phyloP scores from a whole-genome alignment of 2,113 vertebrate species.

The Axis porcinus region DNA sequence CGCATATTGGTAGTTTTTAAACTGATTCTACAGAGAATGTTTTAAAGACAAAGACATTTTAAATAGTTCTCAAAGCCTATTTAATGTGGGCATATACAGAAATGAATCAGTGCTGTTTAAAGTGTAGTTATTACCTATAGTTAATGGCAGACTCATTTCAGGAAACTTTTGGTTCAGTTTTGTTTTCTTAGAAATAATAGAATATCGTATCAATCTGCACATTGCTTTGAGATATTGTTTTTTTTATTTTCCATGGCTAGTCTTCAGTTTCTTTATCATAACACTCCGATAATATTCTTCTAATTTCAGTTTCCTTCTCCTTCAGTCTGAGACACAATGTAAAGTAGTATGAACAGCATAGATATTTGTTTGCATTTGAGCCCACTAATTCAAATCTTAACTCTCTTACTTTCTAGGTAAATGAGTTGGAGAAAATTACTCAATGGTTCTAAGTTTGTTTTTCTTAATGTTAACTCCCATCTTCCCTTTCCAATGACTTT shows the following conservation, averaged over 20 bases:
- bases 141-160: slow-evolving; percentile 22
- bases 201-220: not conserved
- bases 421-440: not conserved
- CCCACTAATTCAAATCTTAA: not conserved
- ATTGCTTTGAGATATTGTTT: not conserved
- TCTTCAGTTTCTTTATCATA: not conserved
- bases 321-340: not conserved
- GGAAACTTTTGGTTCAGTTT: not conserved
- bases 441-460: not conserved
- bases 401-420: not conserved
- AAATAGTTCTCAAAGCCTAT: not conserved
- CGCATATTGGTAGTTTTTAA: not conserved
- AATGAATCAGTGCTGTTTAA: not conserved
- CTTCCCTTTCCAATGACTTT: not conserved
- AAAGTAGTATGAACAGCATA: not conserved
- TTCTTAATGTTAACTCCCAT: not conserved
- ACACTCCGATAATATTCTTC: not conserved
- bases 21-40: slow-evolving; percentile 32
- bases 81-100: not conserved
- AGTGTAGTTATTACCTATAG: not conserved
- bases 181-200: not conserved
- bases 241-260: not conserved
- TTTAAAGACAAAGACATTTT: slow-evolving; percentile 45
- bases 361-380: not conserved
- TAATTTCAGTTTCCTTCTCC: not conserved